These are phyloP conservation scores for Eupleurogrammus muticus DNA, from an alignment of 2,797 vertebrate species.

Conservation along the genomic window DNA sequence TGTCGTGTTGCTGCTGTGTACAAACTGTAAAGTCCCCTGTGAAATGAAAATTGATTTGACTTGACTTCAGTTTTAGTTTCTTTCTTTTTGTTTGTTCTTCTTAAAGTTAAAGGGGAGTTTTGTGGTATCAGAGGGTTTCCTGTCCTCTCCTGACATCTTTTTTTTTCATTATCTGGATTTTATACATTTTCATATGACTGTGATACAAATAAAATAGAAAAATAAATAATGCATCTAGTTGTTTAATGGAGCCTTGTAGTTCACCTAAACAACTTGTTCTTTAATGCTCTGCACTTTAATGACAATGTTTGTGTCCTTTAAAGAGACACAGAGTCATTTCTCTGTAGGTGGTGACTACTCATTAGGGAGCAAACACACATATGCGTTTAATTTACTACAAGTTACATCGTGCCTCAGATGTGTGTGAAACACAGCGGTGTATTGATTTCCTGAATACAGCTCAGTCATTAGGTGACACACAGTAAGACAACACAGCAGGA, in stretches of 20 bases:
- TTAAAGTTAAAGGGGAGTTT: too few relatives aligned
- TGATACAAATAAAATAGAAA: too few relatives aligned
- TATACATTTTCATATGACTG: too few relatives aligned
- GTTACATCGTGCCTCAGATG: slow-evolving; percentile 17
- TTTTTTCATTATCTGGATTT: too few relatives aligned
- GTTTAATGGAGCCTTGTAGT: neutral
- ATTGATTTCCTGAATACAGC: slow-evolving; percentile 40
- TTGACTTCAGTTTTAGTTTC: too few relatives aligned
- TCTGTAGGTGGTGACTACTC: slow-evolving; percentile 31
- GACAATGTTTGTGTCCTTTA: slow-evolving; percentile 11
- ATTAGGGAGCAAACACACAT: slow-evolving; percentile 34
- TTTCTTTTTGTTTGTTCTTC: too few relatives aligned
- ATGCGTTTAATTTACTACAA: slow-evolving; percentile 29
- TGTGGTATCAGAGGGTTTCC: too few relatives aligned
- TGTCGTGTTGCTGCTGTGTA: too few relatives aligned
- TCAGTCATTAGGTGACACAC: slow-evolving; percentile 55
- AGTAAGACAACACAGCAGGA: slow-evolving; percentile 47
- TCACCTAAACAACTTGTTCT: neutral
- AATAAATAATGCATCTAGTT: neutral
- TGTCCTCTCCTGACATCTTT: too few relatives aligned
- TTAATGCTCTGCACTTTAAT: slow-evolving; percentile 14
- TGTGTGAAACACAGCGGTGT: slow-evolving; percentile 40
- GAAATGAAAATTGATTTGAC: too few relatives aligned
- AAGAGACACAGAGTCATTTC: slow-evolving; percentile 17
- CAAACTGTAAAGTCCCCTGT: too few relatives aligned